Base-by-base conservation (phyloP, 2,888 invertebrate species). In the Oxyscelio sp. region DNA sequence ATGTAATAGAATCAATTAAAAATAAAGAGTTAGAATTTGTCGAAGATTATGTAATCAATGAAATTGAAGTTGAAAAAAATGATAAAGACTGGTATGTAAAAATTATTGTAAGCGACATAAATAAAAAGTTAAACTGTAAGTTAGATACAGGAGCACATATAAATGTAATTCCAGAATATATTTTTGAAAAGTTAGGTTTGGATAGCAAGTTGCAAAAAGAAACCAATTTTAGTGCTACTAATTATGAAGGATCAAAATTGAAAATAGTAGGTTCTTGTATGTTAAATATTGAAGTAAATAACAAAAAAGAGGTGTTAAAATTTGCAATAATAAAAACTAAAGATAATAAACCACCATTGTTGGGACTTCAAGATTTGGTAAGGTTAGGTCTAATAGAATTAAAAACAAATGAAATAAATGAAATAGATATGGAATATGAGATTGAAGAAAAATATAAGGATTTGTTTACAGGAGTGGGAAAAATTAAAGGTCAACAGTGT, bases 401-500 rank as follows among this genome's bases (percentile, higher is more conserved):
- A 24, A 70, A 85, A 17, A 68, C 52, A 15, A 50, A 79, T 65
- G 27, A 56, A 61, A 61, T 78, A 13, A 48, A 66, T 21, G 5
- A 0, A 3, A 13, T 22, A 15, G 34, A 58, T 15, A 58, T 56
- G 31, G 17, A 17, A 17, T 40, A 70, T 3, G 8, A 3, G 2
- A 2, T 52, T 13, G 31, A 31, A 31, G 56, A 45, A 19, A 21
- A n/a, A 13, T 27, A 58, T 43, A 13, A 15, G 52, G 63, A 73
- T 73, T 38, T 74, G 38, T 74, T 74, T 17, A 40, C 50, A 54
- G 65, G 85, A 11, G 43, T 80, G 1, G 87, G 79, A 4, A 85
- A 83, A 43, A 61, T 80, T 24, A 22, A 56, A 11, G 87, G 66
- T 61, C 63, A 75, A 9, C 84, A 84, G 34, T 27, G 27, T 27